Evolutionary conservation across 2,888 invertebrate species (phyloP), one percentile per base, ranked within the genome.

Genomic region (Cerastoderma edule): DNA sequence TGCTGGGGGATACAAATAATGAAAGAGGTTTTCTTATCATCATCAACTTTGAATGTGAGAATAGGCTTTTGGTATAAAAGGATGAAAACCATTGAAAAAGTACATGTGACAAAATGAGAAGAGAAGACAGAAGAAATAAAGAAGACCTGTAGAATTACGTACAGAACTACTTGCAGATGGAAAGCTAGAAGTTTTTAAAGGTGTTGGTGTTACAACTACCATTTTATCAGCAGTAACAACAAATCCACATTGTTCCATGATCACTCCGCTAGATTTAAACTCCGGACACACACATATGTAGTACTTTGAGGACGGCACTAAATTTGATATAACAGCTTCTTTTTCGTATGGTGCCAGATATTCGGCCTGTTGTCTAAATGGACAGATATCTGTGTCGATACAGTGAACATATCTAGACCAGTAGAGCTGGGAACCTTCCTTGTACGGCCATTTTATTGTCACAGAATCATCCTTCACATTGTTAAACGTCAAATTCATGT

Each of bases 261-360:
- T 66, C 2, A 84, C 63, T n/a, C 69, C 57, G 27, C 67, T 60
- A 0, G 65, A 56, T 5, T 77, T 71, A 72, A 87, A 87, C n/a
- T 73, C 72, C 33, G 87, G 87, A 67, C 82, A 85, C 10, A 84
- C 75, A 78, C 87, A 87, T 4, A 85, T 56, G 60, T 85, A 85
- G 69, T 85, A 87, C n/a, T 24, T 69, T 13, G 85, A 83, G 22
- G 54, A 56, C 19, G 83, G 75, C 10, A 71, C 53, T n/a, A 87
- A 67, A 19, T 80, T 67, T 24, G 53, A 54, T 8, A 87, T 57
- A 2, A 60, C 48, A 6, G 74, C 30, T 60, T 82, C 76, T 10
- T 65, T 67, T 67, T 70, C 67, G 28, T 84, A 84, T 1, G 83
- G 76, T 2, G 87, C 82, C 13, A 85, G 65, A 63, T 75, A 87